phyloP scores from a whole-genome alignment of 92 coral and sea anemone genomes.

The Epizoanthus fatuus region DNA sequence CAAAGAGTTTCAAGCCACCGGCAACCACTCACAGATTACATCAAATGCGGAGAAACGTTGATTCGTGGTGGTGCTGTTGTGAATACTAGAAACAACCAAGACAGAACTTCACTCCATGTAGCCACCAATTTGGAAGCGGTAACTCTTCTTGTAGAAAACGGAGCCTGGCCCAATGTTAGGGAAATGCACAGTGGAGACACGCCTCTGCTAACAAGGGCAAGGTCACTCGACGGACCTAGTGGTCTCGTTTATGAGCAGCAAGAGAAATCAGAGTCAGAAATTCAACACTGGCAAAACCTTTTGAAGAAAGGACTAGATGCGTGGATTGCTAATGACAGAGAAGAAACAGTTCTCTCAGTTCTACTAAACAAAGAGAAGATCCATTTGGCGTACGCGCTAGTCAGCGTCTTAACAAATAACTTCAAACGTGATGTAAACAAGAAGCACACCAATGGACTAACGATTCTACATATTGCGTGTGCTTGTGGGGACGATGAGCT shows the following conservation, averaged over 20 bases:
- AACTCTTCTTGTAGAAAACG: background rate
- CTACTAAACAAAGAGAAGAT: background rate
- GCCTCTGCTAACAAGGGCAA: background rate
- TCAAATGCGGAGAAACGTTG: slow-evolving; percentile 9
- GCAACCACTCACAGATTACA: background rate
- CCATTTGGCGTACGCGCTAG: slow-evolving; percentile 9
- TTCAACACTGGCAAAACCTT: slow-evolving; percentile 26
- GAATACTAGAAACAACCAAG: slow-evolving; percentile 18
- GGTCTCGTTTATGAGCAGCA: background rate
- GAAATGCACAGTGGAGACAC: background rate
- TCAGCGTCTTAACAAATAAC: background rate
- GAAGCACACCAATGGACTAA: slow-evolving; percentile 47
- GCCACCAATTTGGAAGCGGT: background rate
- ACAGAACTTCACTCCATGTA: slow-evolving; percentile 34
- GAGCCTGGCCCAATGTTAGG: background rate
- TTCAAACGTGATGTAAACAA: slow-evolving; percentile 14
- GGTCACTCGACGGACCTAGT: background rate
- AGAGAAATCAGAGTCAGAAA: background rate
- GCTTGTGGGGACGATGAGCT: slow-evolving; percentile 28
- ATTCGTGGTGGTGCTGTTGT: slow-evolving; percentile 34
- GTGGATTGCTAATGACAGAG: slow-evolving; percentile 2
- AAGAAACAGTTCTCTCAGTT: slow-evolving; percentile 20
- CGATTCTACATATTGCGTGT: slow-evolving; percentile 32
- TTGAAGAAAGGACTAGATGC: slow-evolving; percentile 34
- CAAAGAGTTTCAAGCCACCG: background rate